These are phyloP conservation scores for Chrysolina americana DNA, from an alignment of 2,888 invertebrate species.

Conservation along the genomic window DNA sequence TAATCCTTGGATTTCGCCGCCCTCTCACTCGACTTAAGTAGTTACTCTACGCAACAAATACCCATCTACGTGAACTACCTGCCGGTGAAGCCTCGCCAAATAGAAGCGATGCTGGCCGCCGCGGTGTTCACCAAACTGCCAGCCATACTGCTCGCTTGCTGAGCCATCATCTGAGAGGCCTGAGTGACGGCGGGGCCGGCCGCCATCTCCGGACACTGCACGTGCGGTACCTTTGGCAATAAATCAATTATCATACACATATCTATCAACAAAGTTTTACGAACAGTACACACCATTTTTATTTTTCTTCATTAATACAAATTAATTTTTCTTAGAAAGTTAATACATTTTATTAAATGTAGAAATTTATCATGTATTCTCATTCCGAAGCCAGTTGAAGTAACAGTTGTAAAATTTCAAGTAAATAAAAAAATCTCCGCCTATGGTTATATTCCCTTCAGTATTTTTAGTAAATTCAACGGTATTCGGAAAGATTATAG, in stretches of 20 bases:
- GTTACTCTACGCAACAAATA: neutral
- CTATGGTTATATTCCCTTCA: no score
- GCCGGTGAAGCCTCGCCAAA: constrained; percentile 82
- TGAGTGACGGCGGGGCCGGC: constrained; percentile 61
- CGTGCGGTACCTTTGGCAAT: constrained; percentile 71
- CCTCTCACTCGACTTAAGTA: neutral
- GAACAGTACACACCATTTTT: no score
- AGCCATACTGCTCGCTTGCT: constrained; percentile 74
- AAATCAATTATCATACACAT: constrained; percentile 29
- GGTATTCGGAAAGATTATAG: no score
- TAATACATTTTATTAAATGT: no score
- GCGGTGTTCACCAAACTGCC: constrained; percentile 86
- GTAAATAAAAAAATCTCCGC: no score
- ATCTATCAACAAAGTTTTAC: no score
- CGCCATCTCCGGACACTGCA: constrained; percentile 72
- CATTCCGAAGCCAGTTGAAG: no score
- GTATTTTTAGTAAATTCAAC: no score
- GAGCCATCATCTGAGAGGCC: constrained; percentile 66
- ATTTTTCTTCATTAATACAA: no score
- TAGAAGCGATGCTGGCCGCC: constrained; percentile 85
- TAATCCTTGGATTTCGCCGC: neutral
- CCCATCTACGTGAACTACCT: constrained; percentile 62
- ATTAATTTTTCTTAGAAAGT: no score
- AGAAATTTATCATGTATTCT: no score
- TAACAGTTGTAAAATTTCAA: no score